A percentile compares a stretch with the other conserved stretches of the same genome.
Evolutionary conservation across 1,140 invertebrate species (phyloP).

Genomic region (Andricus grossulariae): DNA sequence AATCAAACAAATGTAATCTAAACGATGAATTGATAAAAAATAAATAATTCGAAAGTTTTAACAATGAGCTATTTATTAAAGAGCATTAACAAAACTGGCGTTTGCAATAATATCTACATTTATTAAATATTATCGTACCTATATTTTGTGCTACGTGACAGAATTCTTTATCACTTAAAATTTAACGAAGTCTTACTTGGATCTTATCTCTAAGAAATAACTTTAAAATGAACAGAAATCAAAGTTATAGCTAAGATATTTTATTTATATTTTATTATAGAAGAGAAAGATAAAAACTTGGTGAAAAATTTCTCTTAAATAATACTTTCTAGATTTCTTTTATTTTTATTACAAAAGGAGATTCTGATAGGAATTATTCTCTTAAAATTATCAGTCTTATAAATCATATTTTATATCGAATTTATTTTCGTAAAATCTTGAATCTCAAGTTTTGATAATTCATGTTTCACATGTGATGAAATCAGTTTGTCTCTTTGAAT

Average conservation of each 20-base stretch:
- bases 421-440: no score
- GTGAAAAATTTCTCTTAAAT: neutral
- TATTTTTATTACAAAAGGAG: neutral
- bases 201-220: no score
- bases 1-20: neutral
- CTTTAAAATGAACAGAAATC: no score
- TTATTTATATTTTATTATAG: neutral
- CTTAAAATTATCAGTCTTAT: constrained; percentile 31
- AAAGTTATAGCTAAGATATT: neutral
- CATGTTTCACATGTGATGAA: neutral
- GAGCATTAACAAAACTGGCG: constrained; percentile 5
- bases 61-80: neutral
- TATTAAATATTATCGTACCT: no score
- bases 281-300: neutral
- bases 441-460: neutral
- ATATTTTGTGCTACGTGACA: no score
- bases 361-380: neutral
- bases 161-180: neutral
- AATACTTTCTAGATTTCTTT: neutral
- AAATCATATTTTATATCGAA: neutral
- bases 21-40: neutral
- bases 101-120: no score
- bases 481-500: neutral
- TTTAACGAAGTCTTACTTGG: neutral
- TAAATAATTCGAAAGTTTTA: neutral